These are phyloP conservation scores for Pocillopora grandis DNA, from an alignment of 92 coral and sea anemone species.

Conservation along the genomic window DNA sequence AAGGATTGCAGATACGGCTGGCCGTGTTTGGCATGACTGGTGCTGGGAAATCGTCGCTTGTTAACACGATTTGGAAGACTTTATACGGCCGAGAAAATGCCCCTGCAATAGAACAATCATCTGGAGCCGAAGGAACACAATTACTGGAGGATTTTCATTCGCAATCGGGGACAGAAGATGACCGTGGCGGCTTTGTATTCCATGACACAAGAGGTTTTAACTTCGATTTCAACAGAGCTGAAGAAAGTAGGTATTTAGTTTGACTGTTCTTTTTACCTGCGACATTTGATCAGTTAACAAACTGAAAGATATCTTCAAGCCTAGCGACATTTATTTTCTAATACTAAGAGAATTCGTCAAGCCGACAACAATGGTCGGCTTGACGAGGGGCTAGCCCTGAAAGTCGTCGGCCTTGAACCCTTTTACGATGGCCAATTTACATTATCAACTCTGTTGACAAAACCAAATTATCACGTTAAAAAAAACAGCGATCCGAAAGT, in stretches of 20 bases:
- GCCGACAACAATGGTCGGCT: no score
- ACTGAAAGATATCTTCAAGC: no score
- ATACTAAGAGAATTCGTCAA: no score
- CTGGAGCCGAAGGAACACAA: conserved; percentile 80
- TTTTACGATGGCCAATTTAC: no score
- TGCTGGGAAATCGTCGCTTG: conserved; percentile 74
- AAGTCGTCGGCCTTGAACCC: no score
- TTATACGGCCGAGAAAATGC: conserved; percentile 54
- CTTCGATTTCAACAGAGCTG: conserved; percentile 42
- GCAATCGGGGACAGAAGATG: conserved; percentile 15
- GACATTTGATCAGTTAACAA: no score
- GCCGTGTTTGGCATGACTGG: conserved; percentile 80
- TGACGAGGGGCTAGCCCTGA: no score
- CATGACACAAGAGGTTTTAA: conserved; percentile 79
- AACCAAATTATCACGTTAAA: no score
- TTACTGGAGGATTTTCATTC: conserved; percentile 59
- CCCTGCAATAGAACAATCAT: conserved; percentile 65
- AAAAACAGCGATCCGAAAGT: no score
- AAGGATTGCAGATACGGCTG: conserved; percentile 54
- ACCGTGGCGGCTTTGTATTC: conserved; percentile 54
- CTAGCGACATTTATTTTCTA: no score
- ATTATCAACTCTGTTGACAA: no score
- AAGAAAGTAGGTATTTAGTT: conserved; percentile 54
- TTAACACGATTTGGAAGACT: conserved; percentile 67
- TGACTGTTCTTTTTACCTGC: neutral